Base-by-base conservation (phyloP, 2,888 invertebrate species). In the Dynastes maya region DNA sequence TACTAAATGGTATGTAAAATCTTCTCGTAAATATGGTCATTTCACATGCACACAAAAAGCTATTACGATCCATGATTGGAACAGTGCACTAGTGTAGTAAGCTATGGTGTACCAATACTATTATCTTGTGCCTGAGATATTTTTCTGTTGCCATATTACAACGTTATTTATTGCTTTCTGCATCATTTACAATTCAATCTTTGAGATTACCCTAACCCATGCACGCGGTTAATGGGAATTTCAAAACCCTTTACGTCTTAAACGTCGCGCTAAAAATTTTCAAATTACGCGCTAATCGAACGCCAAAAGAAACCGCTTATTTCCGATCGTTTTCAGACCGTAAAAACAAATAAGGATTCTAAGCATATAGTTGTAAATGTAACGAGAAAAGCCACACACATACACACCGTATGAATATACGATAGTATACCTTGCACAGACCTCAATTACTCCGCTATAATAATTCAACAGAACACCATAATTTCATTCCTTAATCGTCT, bases 271-370 rank as follows among this genome's bases (percentile, higher is more conserved):
- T 11, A 5, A 37, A 64, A 64, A 64, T 64, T 64, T 55, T 55
- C 55, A 4, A 55, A 55, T 55, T 55, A 55, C 6, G 1, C 29
- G 13, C 6, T 64, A 64, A 64, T 64, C 64, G 64, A 37, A 64
- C n/a, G 29, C 63, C 32, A 29, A 65, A 40, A 40, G 65, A 65
- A 27, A 32, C 22, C 16, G 40, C 16, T 67, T 67, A 67, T 67
- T 67, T 67, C 16, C 67, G 45, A 67, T 40, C 67, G 67, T 67
- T 67, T 45, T 29, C 40, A 67, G 13, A 45, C 45, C 53, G 55
- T 58, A 71, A 71, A 71, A 58, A 55, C 37, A 71, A 71, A 71
- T 71, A 71, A 32, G n/a, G 55, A 71, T 45, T 71, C 55, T 55
- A 71, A 13, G 58, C 49, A 32, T 37, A 58, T 55, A 11, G 45